These are phyloP conservation scores for Eristalinus sepulchralis DNA, from an alignment of 2,888 invertebrate species.

Conservation along the genomic window DNA sequence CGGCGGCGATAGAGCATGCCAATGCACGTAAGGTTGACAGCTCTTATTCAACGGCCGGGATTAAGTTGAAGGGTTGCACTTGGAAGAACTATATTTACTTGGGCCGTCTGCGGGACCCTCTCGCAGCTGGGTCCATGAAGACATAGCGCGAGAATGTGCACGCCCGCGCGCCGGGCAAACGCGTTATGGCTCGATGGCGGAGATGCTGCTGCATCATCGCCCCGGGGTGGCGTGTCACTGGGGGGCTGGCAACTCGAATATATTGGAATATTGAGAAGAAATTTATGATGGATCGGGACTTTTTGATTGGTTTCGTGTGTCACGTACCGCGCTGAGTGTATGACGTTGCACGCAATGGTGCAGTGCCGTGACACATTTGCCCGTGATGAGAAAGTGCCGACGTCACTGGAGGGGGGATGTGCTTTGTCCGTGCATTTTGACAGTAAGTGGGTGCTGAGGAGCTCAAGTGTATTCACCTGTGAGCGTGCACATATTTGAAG, in stretches of 20 bases:
- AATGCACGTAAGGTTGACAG: slow-evolving; percentile 52
- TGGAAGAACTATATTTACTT: slow-evolving; percentile 52
- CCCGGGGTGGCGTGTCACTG: slow-evolving; percentile 26
- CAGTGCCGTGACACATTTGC: not conserved
- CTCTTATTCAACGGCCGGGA: slow-evolving; percentile 51
- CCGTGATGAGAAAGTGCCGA: not conserved
- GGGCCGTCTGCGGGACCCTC: slow-evolving; percentile 5
- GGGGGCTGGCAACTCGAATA: slow-evolving; percentile 29
- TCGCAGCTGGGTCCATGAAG: slow-evolving; percentile 43
- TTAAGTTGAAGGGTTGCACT: slow-evolving; percentile 65
- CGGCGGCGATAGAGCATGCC: slow-evolving; percentile 18
- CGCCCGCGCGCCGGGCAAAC: slow-evolving; percentile 15
- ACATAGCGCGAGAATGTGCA: slow-evolving; percentile 28
- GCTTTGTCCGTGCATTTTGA: not conserved
- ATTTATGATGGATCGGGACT: slow-evolving; percentile 53
- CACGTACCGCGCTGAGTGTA: slow-evolving; percentile 8
- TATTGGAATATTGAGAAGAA: slow-evolving; percentile 49
- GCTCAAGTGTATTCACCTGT: not conserved
- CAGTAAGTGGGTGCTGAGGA: not conserved
- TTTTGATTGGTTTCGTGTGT: slow-evolving; percentile 59
- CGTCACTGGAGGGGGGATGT: not conserved
- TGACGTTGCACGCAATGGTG: not conserved
- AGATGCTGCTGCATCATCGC: slow-evolving; percentile 27
- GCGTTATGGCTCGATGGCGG: slow-evolving; percentile 36
- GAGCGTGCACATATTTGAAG: not conserved